Percentiles rank a stretch among this genome's conserved stretches.
Conservation (phyloP, 2,888 invertebrate genomes). For the Cistogaster globosa region DNA sequence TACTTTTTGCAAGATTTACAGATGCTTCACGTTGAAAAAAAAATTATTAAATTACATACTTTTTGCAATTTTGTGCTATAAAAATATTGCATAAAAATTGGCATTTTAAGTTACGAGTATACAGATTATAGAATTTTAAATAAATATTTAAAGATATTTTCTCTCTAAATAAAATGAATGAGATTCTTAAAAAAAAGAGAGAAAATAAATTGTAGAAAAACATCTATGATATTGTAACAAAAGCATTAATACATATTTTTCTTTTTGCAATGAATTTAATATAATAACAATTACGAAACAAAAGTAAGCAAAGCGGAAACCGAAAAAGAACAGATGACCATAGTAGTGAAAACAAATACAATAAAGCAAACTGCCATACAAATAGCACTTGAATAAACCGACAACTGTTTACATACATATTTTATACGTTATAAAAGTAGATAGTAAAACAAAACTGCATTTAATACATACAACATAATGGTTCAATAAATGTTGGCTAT, state of each 20-base stretch:
- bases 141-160: slow-evolving; percentile 43
- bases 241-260: slow-evolving; percentile 19
- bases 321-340: slow-evolving; percentile 75
- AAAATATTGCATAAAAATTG: no score
- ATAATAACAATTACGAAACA: slow-evolving; percentile 68
- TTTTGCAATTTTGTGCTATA: no score
- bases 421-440: slow-evolving; percentile 12
- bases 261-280: slow-evolving; percentile 59
- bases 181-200: not conserved
- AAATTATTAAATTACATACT: no score
- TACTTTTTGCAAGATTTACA: no score
- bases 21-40: no score
- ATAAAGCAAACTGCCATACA: slow-evolving; percentile 51
- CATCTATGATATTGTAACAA: slow-evolving; percentile 43
- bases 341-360: slow-evolving; percentile 57
- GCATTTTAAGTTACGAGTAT: no score
- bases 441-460: slow-evolving; percentile 12
- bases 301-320: slow-evolving; percentile 68
- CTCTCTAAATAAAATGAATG: slow-evolving; percentile 33
- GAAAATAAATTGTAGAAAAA: slow-evolving; percentile 10
- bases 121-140: not conserved
- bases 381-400: slow-evolving; percentile 47
- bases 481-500: slow-evolving; percentile 66
- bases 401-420: slow-evolving; percentile 7
- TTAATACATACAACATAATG: slow-evolving; percentile 51